Conservation (phyloP, 2,113 vertebrate species). For the Struthio camelus region DNA sequence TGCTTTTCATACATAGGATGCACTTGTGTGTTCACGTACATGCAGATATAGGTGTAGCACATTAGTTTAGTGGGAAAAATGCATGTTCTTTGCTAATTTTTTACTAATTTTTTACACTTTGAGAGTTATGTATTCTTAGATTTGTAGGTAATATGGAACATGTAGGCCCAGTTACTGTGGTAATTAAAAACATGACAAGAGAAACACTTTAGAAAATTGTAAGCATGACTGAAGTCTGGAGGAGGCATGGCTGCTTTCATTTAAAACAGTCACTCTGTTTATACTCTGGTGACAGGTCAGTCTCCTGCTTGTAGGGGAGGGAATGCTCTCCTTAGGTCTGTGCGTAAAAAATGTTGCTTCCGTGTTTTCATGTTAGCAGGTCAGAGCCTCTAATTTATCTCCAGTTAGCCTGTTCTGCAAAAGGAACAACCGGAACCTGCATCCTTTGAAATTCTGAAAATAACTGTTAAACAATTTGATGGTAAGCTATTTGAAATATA, state of each 20-base stretch:
- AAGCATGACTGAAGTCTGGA: neutral
- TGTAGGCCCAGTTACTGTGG: neutral
- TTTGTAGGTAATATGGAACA: neutral
- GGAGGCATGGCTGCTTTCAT: neutral
- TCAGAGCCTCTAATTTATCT: neutral
- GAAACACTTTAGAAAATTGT: neutral
- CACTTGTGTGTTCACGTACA: neutral
- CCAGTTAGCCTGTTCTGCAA: neutral
- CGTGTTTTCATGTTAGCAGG: neutral
- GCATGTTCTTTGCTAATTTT: neutral
- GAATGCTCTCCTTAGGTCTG: neutral
- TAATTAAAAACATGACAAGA: neutral
- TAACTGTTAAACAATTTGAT: neutral
- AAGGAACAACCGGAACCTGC: neutral
- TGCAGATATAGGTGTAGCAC: neutral
- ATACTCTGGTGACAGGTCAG: neutral
- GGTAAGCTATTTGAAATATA: neutral
- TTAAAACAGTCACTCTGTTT: neutral
- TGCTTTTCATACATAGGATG: neutral
- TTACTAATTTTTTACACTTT: neutral
- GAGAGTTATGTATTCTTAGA: neutral
- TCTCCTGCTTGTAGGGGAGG: neutral
- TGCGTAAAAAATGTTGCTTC: neutral
- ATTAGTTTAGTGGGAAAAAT: neutral
- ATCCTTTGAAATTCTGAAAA: neutral